phyloP scores from a whole-genome alignment of 2,113 vertebrate species.

The Pao palembangensis region DNA sequence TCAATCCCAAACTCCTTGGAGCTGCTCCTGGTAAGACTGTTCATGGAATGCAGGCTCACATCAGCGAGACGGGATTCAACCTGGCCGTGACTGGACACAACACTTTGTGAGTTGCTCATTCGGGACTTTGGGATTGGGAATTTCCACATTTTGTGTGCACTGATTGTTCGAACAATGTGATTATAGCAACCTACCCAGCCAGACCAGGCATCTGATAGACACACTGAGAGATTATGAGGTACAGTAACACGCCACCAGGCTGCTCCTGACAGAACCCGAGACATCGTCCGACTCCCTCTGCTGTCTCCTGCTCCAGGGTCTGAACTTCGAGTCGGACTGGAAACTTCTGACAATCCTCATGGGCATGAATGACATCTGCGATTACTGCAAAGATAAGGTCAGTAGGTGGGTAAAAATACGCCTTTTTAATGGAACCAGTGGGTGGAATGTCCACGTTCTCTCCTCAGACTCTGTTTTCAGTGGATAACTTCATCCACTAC shows the following conservation, averaged over 20 bases:
- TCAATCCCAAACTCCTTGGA: constrained; percentile 74
- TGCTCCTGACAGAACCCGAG: no score
- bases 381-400: constrained; percentile 82
- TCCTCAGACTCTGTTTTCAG: constrained; percentile 72
- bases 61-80: constrained; percentile 77
- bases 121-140: not conserved
- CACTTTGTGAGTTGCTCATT: constrained; percentile 67
- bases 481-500: constrained; percentile 77
- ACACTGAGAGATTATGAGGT: constrained; percentile 74
- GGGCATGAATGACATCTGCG: constrained; percentile 81
- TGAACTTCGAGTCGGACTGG: constrained; percentile 79
- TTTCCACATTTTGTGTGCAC: not conserved
- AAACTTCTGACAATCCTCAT: constrained; percentile 80
- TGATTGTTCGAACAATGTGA: not conserved
- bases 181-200: constrained; percentile 71
- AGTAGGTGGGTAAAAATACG: not conserved
- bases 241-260: not conserved
- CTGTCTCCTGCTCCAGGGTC: constrained; percentile 49
- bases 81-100: constrained; percentile 80
- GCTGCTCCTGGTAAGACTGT: constrained; percentile 68
- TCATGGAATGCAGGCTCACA: constrained; percentile 63
- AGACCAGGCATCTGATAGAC: constrained; percentile 76
- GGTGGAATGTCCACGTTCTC: constrained; percentile 4
- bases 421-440: not conserved
- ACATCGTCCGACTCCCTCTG: not conserved